Base-by-base conservation (phyloP, 2,113 vertebrate species). In the Ailuropoda melanoleuca region DNA sequence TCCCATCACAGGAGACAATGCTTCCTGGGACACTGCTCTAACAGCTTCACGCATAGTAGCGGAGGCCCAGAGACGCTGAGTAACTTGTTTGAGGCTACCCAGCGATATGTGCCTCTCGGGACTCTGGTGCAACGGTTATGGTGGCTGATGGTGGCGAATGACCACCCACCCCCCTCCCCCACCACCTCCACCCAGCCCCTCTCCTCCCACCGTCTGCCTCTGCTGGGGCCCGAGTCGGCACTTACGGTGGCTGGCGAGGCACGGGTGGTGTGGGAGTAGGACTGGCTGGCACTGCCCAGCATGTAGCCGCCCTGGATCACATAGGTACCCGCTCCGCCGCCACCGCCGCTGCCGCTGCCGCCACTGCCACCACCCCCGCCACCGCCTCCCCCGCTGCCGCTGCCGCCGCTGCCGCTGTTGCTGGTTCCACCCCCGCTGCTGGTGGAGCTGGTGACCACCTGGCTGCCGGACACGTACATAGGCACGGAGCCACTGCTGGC, bases 211-310 rank as follows among this genome's bases (percentile, higher is more conserved):
- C 4, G 0, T 24, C 29, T 9, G 5, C 39, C 29, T 64, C 46
- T 10, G 17, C 31, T 17, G 58, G 53, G 64, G 26, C 21, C 43
- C 26, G 0, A 19, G 62, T 9, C 9, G 70, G 29, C 58, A 99
- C 99, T 99, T 97, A 99, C 99, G 1, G 99, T 99, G 68, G 99
- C 99, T 83, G 99, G 99, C 1, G 99, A 99, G 93, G 99, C 99
- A 56, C 99, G 99, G 83, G 99, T 99, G 98, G 99, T 99, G 34
- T 99, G 99, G 34, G 99, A 98, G 98, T 99, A 99, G 96, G 98
- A 99, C 98, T 99, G 99, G 89, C 98, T 99, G 97, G 99, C 99
- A 94, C 99, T 97, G 97, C 99, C 99, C 97, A 99, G 98, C 98
- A 99, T 97, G 96, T 99, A 99, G 81, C 99, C 98, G 19, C 99